These are phyloP conservation scores for Pachliopta kotzebuea DNA, from an alignment of 2,888 invertebrate species.

Conservation along the genomic window DNA sequence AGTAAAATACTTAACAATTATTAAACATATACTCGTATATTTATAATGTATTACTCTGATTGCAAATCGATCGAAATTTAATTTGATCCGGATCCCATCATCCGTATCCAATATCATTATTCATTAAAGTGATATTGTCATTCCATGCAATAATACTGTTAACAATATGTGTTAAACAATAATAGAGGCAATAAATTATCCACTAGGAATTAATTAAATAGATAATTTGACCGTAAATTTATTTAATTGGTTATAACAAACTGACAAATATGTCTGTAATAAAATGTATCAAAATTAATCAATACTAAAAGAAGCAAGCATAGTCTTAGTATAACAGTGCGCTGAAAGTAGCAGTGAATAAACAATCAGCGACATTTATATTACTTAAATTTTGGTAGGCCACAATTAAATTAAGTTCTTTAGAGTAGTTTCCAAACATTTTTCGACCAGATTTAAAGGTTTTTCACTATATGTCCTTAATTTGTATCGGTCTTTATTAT, in stretches of 20 bases:
- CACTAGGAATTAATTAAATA: constrained; percentile 1
- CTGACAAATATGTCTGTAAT: background rate
- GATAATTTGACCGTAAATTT: background rate
- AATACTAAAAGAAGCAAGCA: background rate
- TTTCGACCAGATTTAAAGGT: too few species aligned
- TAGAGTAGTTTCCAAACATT: too few species aligned
- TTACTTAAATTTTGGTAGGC: background rate
- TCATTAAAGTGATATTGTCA: constrained; percentile 2
- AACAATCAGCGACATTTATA: background rate
- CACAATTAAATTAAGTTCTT: too few species aligned
- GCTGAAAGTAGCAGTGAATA: too few species aligned
- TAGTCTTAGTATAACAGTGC: too few species aligned
- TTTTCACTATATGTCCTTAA: background rate
- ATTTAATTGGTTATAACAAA: background rate
- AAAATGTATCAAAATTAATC: background rate
- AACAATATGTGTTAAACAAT: background rate
- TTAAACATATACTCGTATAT: constrained; percentile 3
- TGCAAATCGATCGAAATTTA: constrained; percentile 10
- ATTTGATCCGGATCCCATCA: constrained; percentile 2
- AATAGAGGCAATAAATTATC: background rate
- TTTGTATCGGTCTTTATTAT: background rate
- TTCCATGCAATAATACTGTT: background rate
- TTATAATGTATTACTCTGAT: background rate
- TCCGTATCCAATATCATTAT: constrained; percentile 11
- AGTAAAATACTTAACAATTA: background rate